Conservation (phyloP, 1,140 invertebrate species). For the Luehdorfia chinensis region DNA sequence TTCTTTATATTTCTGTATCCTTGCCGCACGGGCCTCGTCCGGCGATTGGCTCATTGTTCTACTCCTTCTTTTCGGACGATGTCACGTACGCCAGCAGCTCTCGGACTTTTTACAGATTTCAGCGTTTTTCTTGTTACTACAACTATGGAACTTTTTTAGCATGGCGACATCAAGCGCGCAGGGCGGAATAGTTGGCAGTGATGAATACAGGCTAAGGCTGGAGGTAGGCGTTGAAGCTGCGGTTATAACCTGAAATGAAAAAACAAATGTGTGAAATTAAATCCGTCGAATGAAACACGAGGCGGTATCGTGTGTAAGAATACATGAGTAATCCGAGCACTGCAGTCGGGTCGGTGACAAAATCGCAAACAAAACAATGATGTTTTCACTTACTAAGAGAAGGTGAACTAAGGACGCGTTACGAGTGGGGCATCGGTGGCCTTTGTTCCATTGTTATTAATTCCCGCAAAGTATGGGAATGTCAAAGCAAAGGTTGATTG, state of each 20-base stretch:
- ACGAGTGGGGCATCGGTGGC: slow-evolving; percentile 31
- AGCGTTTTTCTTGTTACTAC: slow-evolving; percentile 39
- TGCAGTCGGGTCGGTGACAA: slow-evolving; percentile 27
- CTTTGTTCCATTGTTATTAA: slow-evolving; percentile 66
- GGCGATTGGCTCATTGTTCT: slow-evolving; percentile 58
- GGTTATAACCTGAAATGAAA: slow-evolving; percentile 44
- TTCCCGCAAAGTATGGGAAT: slow-evolving; percentile 32
- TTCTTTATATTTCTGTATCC: slow-evolving; percentile 83
- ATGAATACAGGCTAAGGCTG: slow-evolving; percentile 53
- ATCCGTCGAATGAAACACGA: slow-evolving; percentile 19
- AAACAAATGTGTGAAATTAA: slow-evolving; percentile 13
- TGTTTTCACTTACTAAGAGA: slow-evolving; percentile 43
- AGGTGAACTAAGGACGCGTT: slow-evolving; percentile 29
- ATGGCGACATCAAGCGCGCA: slow-evolving; percentile 61
- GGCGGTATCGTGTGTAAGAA: slow-evolving; percentile 18
- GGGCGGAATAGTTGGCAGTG: slow-evolving; percentile 74
- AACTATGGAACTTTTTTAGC: slow-evolving; percentile 52
- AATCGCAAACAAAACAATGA: slow-evolving; percentile 62
- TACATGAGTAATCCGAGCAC: slow-evolving; percentile 28
- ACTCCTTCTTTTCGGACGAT: slow-evolving; percentile 29
- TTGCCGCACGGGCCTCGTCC: slow-evolving; percentile 75
- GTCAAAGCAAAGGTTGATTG: slow-evolving; percentile 24
- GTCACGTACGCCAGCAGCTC: slow-evolving; percentile 49
- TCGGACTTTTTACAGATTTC: slow-evolving; percentile 31
- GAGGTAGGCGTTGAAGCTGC: slow-evolving; percentile 43